Evolutionary conservation across 2,797 vertebrate genomes (phyloP).

Genomic region (Australoheros facetus): DNA sequence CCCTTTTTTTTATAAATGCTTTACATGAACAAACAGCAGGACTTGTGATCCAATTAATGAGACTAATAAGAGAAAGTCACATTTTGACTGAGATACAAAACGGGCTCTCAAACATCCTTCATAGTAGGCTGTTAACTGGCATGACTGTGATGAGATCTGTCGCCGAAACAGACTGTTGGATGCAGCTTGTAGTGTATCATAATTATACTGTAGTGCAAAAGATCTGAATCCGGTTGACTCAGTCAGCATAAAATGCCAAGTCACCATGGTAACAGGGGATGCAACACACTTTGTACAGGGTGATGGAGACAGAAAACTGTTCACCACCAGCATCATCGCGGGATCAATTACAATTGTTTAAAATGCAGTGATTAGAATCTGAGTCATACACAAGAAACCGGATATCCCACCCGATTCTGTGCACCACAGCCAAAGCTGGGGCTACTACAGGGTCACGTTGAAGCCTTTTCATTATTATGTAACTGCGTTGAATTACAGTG

Average conservation of each 20-base stretch:
- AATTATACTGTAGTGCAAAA: constrained; percentile 39
- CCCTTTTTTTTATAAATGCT: neutral
- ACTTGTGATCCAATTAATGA: constrained; percentile 20
- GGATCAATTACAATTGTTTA: constrained; percentile 16
- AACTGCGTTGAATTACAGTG: constrained; percentile 60
- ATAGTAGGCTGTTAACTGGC: neutral
- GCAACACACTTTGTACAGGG: constrained; percentile 62
- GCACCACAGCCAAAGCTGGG: constrained; percentile 21
- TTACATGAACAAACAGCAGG: neutral
- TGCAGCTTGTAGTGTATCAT: constrained; percentile 14
- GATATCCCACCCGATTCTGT: constrained; percentile 26
- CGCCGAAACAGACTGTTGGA: neutral
- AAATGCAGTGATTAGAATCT: constrained; percentile 27
- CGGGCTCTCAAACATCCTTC: neutral
- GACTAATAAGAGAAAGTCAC: neutral
- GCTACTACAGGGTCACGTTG: constrained; percentile 65
- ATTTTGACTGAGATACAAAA: neutral
- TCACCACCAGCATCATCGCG: constrained; percentile 18
- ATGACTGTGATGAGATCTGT: neutral
- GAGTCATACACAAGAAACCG: constrained; percentile 9
- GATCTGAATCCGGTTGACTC: constrained; percentile 68
- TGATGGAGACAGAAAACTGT: constrained; percentile 38
- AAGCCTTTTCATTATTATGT: constrained; percentile 70
- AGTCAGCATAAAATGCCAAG: constrained; percentile 76
- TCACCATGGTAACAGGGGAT: constrained; percentile 86